Evolutionary conservation across 2,797 vertebrate genomes (phyloP).

Genomic region (Borostomias antarcticus): DNA sequence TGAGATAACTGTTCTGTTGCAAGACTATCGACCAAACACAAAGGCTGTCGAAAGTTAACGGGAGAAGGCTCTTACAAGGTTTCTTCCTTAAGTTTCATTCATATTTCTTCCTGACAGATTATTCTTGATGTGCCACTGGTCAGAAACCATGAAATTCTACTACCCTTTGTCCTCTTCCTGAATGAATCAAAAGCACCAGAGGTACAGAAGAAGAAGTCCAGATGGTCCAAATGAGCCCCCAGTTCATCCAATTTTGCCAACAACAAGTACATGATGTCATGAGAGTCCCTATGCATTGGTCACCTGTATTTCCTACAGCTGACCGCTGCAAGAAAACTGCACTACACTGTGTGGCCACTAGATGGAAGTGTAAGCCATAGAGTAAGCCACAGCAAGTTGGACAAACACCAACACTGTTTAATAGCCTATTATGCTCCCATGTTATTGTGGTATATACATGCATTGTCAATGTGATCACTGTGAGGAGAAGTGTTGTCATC

Average conservation of each 20-base stretch:
- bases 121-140: conserved; percentile 58
- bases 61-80: no score
- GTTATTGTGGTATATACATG: neutral
- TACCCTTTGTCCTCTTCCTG: conserved; percentile 71
- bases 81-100: no score
- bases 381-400: conserved; percentile 16
- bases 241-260: neutral
- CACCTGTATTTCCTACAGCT: no score
- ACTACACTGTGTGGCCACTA: conserved; percentile 47
- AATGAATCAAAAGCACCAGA: conserved; percentile 48
- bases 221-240: conserved; percentile 41
- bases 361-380: conserved; percentile 47
- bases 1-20: no score
- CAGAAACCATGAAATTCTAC: conserved; percentile 64
- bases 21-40: no score
- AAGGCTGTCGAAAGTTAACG: no score
- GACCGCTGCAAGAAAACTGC: no score
- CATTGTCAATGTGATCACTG: neutral
- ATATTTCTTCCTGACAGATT: conserved; percentile 63
- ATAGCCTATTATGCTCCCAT: neutral
- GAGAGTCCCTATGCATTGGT: no score
- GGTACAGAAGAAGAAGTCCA: conserved; percentile 56
- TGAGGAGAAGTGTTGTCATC: no score
- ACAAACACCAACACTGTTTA: neutral
- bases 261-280: no score